phyloP scores from a whole-genome alignment of 2,113 vertebrate species.

The Cebus imitator region DNA sequence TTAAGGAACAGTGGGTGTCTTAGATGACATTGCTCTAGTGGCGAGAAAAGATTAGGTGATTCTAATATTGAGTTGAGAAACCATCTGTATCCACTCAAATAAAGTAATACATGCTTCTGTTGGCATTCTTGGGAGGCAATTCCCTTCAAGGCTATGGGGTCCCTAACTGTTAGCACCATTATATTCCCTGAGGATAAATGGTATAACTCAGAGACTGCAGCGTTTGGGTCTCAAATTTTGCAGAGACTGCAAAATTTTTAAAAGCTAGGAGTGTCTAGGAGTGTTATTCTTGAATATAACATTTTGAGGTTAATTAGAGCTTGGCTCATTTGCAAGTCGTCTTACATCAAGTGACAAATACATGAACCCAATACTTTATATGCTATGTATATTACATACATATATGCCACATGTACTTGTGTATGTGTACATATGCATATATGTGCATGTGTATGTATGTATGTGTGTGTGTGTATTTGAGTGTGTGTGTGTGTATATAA shows the following conservation, averaged over 20 bases:
- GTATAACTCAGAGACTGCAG: not conserved
- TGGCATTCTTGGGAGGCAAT: not conserved
- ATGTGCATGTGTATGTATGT: not conserved
- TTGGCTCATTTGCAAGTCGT: not conserved
- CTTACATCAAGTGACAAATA: not conserved
- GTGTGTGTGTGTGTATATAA: not conserved
- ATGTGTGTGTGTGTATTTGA: not conserved
- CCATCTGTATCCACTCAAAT: not conserved
- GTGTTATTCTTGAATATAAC: not conserved
- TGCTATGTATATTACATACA: not conserved
- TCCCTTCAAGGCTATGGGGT: not conserved
- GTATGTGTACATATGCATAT: not conserved
- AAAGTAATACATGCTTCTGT: accelerated
- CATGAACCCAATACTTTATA: not conserved
- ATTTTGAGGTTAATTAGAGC: not conserved
- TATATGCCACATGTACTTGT: not conserved
- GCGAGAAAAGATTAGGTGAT: not conserved
- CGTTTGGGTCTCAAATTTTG: no score
- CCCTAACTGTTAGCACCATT: not conserved
- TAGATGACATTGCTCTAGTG: not conserved
- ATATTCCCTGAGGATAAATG: not conserved
- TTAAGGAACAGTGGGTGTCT: not conserved
- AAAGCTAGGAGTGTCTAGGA: not conserved
- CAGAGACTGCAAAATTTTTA: not conserved
- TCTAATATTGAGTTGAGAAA: not conserved